Evolutionary conservation across 2,113 vertebrate genomes (phyloP).

Genomic region (Megaptera novaeangliae): DNA sequence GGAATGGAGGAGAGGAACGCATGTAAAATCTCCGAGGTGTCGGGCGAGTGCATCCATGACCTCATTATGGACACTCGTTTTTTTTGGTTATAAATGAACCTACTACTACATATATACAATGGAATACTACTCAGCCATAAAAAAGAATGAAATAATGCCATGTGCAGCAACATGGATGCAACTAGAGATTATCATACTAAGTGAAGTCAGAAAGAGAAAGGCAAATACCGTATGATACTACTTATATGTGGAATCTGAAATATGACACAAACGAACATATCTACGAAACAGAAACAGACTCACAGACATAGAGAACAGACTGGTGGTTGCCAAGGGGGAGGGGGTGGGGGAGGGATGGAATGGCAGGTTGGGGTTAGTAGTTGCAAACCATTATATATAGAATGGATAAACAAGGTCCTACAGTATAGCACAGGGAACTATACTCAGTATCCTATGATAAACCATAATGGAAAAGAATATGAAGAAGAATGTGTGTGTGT

Average conservation of each 20-base stretch:
- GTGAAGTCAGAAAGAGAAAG: not conserved
- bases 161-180: not conserved
- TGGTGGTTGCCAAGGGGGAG: not conserved
- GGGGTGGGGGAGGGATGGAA: not conserved
- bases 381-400: rapidly evolving
- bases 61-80: not conserved
- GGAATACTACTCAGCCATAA: not conserved
- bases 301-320: not conserved
- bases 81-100: not conserved
- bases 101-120: not conserved
- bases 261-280: not conserved
- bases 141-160: not conserved
- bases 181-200: not conserved
- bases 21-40: rapidly evolving
- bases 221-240: rapidly evolving
- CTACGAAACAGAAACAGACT: not conserved
- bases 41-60: rapidly evolving
- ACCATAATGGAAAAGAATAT: rapidly evolving
- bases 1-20: rapidly evolving
- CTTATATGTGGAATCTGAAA: not conserved
- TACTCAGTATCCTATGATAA: rapidly evolving
- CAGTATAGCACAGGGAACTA: rapidly evolving
- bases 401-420: not conserved
- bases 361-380: not conserved
- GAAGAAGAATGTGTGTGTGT: not conserved